phyloP scores from a whole-genome alignment of 2,113 vertebrate genomes.

The Perca schrenkii region DNA sequence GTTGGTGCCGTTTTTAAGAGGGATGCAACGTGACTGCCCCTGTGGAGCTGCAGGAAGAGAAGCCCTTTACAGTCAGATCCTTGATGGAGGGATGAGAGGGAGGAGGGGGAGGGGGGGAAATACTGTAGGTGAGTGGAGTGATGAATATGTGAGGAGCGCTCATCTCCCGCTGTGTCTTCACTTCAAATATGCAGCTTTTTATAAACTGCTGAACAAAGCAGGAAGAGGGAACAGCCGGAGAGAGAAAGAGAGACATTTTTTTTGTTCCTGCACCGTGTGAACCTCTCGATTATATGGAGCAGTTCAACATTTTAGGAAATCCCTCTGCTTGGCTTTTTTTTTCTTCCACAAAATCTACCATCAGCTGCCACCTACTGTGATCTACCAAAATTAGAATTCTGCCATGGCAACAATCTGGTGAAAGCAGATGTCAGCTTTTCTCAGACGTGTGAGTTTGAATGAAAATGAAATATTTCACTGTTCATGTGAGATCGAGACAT shows the following conservation, averaged over 20 bases:
- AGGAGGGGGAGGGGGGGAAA: not conserved
- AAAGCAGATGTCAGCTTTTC: not conserved
- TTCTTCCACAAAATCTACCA: too few species aligned
- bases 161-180: conserved; percentile 40
- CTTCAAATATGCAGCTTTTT: conserved; percentile 32
- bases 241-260: not conserved
- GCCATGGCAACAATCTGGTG: not conserved
- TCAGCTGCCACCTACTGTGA: too few species aligned
- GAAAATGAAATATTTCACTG: not conserved
- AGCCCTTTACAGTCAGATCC: conserved; percentile 35
- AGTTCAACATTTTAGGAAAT: not conserved
- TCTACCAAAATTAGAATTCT: not conserved
- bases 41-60: conserved; percentile 21
- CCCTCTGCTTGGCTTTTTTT: not conserved
- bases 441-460: not conserved
- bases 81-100: not conserved
- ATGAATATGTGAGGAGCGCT: conserved; percentile 51
- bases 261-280: not conserved
- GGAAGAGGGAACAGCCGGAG: not conserved
- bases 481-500: not conserved
- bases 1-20: conserved; percentile 36
- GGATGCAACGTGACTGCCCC: conserved; percentile 20
- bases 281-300: not conserved
- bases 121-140: conserved; percentile 40
- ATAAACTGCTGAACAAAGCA: conserved; percentile 50